Conservation (phyloP, 2,888 invertebrate species). For the Drepana falcataria region DNA sequence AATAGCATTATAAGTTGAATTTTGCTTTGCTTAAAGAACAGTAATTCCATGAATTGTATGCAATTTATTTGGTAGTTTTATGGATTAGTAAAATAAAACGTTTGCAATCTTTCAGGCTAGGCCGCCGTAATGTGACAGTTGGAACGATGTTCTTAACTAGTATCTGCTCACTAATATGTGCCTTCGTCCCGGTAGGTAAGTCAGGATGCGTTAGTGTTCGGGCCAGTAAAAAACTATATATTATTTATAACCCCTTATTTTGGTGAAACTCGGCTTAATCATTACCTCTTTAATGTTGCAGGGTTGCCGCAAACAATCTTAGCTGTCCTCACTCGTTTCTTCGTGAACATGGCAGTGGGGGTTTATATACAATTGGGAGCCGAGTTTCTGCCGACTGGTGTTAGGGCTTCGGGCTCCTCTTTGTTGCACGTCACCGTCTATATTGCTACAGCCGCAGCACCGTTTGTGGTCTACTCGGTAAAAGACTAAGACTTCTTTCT, state of each 20-base stretch:
- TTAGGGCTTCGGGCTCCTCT: conserved; percentile 45
- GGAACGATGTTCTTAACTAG: conserved; percentile 33
- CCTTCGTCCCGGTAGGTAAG: conserved; percentile 40
- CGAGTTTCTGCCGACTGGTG: conserved; percentile 48
- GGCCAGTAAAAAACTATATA: not conserved
- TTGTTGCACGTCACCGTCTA: conserved; percentile 46
- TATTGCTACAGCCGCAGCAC: conserved; percentile 38
- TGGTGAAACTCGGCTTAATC: not conserved
- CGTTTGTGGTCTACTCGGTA: conserved; percentile 51
- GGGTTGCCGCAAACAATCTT: conserved; percentile 39
- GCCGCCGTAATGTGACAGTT: conserved; percentile 37
- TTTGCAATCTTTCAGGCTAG: conserved; percentile 28
- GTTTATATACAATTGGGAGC: conserved; percentile 44
- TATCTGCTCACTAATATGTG: conserved; percentile 29
- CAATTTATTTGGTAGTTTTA: no score
- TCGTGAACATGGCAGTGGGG: conserved; percentile 48
- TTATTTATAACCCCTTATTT: not conserved
- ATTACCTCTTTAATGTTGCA: conserved; percentile 11
- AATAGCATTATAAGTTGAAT: no score
- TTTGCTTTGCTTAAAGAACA: no score
- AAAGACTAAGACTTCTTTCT: conserved; percentile 14
- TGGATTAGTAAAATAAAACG: no score
- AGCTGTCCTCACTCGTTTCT: conserved; percentile 44
- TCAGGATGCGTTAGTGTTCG: not conserved
- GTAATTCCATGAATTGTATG: no score